Evolutionary conservation across 2,113 vertebrate species (phyloP).

Genomic region (Raja brachyura): DNA sequence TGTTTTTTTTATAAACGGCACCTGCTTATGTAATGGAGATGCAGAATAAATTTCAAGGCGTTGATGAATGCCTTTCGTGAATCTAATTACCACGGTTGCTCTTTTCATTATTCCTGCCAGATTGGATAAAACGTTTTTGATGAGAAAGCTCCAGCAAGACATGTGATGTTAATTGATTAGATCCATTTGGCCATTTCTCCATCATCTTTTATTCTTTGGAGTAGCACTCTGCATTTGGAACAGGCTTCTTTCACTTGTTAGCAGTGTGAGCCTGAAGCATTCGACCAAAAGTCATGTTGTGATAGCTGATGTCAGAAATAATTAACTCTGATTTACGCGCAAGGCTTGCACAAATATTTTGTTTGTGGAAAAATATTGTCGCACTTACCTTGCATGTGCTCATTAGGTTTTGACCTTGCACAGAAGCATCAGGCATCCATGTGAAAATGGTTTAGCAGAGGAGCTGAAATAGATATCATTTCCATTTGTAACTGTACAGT

Average conservation of each 20-base stretch:
- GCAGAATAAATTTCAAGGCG: not conserved
- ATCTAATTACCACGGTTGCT: not conserved
- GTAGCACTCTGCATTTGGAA: not conserved
- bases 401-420: not conserved
- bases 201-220: not conserved
- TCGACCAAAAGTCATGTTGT: not conserved
- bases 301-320: not conserved
- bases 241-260: not conserved
- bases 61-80: slow-evolving; percentile 3
- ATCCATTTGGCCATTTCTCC: not conserved
- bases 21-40: not conserved
- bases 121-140: slow-evolving; percentile 22
- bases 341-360: not conserved
- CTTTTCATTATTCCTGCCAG: slow-evolving; percentile 3
- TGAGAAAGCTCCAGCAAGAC: not conserved
- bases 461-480: not conserved
- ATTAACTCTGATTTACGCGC: not conserved
- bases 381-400: not conserved
- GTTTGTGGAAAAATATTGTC: not conserved
- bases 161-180: slow-evolving; percentile 13
- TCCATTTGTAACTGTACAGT: not conserved
- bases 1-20: not conserved
- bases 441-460: not conserved
- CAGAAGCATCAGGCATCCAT: too few relatives aligned
- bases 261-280: not conserved